Base-by-base conservation (phyloP, 2,888 invertebrate genomes). In the Cyclophora albipunctata region DNA sequence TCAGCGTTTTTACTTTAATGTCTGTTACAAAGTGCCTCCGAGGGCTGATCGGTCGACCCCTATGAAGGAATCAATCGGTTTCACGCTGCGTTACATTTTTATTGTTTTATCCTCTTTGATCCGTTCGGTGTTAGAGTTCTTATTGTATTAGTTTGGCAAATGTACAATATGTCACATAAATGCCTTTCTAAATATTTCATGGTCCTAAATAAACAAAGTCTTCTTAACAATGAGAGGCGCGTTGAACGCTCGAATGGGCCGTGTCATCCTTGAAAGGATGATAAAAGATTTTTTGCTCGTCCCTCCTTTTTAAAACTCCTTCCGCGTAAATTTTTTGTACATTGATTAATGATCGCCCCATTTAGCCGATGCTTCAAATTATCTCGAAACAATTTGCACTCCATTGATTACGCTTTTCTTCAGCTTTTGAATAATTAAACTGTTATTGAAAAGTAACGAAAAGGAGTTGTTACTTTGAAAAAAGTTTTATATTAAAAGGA, bases 311-410 rank as follows among this genome's bases (percentile, higher is more conserved):
- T 65, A 64, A 71, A 76, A 74, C 71, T 72, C 71, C 71, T 75
- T 76, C 66, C 64, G 62, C 69, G 69, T 69, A 70, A 74, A 68
- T 68, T 77, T 75, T 75, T 72, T 66, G 59, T 64, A 69, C 72
- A 62, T 69, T 81, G 80, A 80, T 81, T 79, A 77, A 81, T 78
- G 71, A 69, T 59, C 66, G 64, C 53, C 60, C 68, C 69, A 67
- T 72, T 73, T 72, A 64, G 59, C 63, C 60, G 67, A 70, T 67
- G 57, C 63, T 69, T 65, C 55, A 66, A 67, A 67, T 59, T 63
- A 65, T 64, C 60, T 54, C 66, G 53, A 69, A 64, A 65, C 60
- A 49, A 59, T 71, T 66, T 57, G 59, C 63, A 63, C 62, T 67
- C 64, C 55, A 67, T 64, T 69, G 66, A 73, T 74, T 67, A 37